Evolutionary conservation across 2,888 invertebrate genomes (phyloP).

Genomic region (Ophion ventricosus): DNA sequence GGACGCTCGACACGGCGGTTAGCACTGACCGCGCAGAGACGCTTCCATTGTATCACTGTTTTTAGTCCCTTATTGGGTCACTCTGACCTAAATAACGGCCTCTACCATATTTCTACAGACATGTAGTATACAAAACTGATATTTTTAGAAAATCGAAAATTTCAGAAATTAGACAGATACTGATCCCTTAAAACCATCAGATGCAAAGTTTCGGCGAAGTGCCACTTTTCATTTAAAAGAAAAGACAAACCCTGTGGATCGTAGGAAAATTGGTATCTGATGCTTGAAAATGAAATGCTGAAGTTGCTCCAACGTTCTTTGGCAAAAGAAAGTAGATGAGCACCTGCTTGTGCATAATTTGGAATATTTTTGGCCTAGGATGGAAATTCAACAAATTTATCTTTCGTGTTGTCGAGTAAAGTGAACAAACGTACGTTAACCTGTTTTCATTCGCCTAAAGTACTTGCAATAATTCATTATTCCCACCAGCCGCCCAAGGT

Average conservation of each 20-base stretch:
- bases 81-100: no score
- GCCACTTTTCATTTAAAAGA: neutral
- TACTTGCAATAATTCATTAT: neutral
- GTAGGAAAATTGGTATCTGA: neutral
- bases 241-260: neutral
- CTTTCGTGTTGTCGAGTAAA: no score
- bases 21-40: no score
- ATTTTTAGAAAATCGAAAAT: no score
- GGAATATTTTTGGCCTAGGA: no score
- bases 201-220: neutral
- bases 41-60: no score
- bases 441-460: neutral
- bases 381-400: neutral
- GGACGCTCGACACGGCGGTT: no score
- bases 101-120: no score
- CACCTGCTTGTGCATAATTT: no score
- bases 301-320: neutral
- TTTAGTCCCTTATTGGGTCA: no score
- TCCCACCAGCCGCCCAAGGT: conserved; percentile 59
- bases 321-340: neutral
- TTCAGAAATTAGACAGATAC: no score
- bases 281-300: neutral
- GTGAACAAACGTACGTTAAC: neutral
- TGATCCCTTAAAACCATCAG: neutral
- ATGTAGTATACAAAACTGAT: no score